Evolutionary conservation across 2,888 invertebrate genomes (phyloP).

Genomic region (Aphodius sticticus): DNA sequence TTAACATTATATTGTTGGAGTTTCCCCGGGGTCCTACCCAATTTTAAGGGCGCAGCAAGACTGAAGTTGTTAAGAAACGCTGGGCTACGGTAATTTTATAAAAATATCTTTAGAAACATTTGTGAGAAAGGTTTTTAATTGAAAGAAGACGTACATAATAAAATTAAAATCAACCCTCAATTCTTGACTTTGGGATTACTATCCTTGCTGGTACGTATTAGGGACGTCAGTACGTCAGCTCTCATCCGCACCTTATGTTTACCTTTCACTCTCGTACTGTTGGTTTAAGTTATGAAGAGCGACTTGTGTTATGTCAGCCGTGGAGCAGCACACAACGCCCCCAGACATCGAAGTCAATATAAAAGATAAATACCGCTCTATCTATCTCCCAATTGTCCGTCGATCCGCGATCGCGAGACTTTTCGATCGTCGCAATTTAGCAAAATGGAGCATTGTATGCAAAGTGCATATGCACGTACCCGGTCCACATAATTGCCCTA

Average conservation of each 20-base stretch:
- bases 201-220: not conserved
- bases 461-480: not conserved
- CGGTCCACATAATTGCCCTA: not conserved
- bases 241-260: not conserved
- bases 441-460: conserved; percentile 4
- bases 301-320: conserved; percentile 4
- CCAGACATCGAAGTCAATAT: not conserved
- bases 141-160: not conserved
- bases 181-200: not conserved
- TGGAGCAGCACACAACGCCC: not conserved
- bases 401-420: not conserved
- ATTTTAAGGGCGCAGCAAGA: too few relatives aligned
- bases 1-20: too few relatives aligned
- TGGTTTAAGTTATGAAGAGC: not conserved
- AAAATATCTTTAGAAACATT: too few relatives aligned
- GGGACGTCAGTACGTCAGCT: not conserved
- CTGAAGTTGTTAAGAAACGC: too few relatives aligned
- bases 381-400: not conserved
- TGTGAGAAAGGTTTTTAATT: too few relatives aligned
- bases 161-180: not conserved
- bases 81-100: too few relatives aligned
- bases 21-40: too few relatives aligned
- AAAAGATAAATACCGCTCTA: not conserved
- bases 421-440: not conserved
- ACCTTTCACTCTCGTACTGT: not conserved